Evolutionary conservation across 2,888 invertebrate genomes (phyloP).

Genomic region (Caradrina kadenii): DNA sequence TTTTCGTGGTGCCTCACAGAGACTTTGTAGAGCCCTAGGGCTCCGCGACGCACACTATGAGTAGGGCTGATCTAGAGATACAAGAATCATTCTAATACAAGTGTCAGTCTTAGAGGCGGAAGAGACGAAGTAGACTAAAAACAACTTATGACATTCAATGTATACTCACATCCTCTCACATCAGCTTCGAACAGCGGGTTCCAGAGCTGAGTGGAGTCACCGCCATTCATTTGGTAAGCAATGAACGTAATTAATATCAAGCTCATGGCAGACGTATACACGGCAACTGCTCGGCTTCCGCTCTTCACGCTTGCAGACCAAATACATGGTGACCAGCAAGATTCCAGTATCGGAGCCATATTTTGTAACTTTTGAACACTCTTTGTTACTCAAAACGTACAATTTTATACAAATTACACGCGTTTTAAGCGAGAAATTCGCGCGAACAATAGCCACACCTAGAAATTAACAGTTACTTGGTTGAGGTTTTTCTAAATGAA

Average conservation of each 20-base stretch:
- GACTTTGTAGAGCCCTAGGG: too few relatives aligned
- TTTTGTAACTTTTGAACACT: conserved; percentile 6
- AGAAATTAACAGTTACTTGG: conserved; percentile 51
- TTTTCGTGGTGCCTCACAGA: too few relatives aligned
- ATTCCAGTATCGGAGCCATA: conserved; percentile 91
- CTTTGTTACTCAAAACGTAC: neutral
- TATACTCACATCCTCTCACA: conserved; percentile 92
- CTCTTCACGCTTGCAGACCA: conserved; percentile 95
- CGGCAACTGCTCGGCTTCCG: conserved; percentile 94
- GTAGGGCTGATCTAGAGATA: too few relatives aligned
- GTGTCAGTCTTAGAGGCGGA: too few relatives aligned
- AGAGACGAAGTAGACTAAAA: too few relatives aligned
- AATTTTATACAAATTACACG: neutral
- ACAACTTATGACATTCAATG: too few relatives aligned
- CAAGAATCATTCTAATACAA: too few relatives aligned
- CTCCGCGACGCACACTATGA: too few relatives aligned
- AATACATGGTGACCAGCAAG: conserved; percentile 97
- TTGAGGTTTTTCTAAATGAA: conserved; percentile 40
- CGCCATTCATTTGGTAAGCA: conserved; percentile 95
- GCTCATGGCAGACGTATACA: conserved; percentile 94
- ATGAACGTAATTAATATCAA: conserved; percentile 94
- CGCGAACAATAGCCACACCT: conserved; percentile 63
- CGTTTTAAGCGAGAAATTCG: conserved; percentile 6
- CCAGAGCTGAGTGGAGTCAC: conserved; percentile 96
- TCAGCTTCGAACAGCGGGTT: conserved; percentile 97